phyloP scores from a whole-genome alignment of 64 coral and sea anemone species.

The Montipora cactus region DNA sequence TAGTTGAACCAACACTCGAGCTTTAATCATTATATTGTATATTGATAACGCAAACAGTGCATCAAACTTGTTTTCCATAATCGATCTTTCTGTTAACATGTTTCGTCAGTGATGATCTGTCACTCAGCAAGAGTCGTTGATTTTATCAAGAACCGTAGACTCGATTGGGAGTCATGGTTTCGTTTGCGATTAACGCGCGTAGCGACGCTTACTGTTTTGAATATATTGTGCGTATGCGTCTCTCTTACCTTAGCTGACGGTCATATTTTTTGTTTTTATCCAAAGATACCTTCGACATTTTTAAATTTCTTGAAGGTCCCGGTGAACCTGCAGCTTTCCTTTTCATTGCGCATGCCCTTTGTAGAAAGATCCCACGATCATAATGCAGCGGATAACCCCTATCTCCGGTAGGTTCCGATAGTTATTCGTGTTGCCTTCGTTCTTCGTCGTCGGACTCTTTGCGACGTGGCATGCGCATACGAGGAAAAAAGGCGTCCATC shows the following conservation, averaged over 20 bases:
- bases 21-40: too few relatives aligned
- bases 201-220: background rate
- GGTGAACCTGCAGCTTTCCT: constrained; percentile 85
- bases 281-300: constrained; percentile 92
- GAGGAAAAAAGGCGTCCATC: background rate
- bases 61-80: background rate
- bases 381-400: background rate
- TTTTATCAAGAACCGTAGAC: background rate
- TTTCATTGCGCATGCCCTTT: constrained; percentile 94
- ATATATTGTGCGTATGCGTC: background rate
- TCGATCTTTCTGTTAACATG: background rate
- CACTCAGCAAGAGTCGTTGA: background rate
- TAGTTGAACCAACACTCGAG: too few relatives aligned
- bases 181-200: background rate
- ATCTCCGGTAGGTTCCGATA: background rate
- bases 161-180: background rate
- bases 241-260: constrained; percentile 87
- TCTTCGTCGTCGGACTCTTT: background rate
- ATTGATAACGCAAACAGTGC: background rate
- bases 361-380: background rate
- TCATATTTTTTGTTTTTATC: constrained; percentile 99
- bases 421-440: background rate
- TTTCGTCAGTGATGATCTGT: background rate
- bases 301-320: constrained; percentile 79
- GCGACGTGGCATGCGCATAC: constrained; percentile 47